Evolutionary conservation across 1,140 invertebrate genomes (phyloP).

Genomic region (Venustaconcha ellipsiformis): DNA sequence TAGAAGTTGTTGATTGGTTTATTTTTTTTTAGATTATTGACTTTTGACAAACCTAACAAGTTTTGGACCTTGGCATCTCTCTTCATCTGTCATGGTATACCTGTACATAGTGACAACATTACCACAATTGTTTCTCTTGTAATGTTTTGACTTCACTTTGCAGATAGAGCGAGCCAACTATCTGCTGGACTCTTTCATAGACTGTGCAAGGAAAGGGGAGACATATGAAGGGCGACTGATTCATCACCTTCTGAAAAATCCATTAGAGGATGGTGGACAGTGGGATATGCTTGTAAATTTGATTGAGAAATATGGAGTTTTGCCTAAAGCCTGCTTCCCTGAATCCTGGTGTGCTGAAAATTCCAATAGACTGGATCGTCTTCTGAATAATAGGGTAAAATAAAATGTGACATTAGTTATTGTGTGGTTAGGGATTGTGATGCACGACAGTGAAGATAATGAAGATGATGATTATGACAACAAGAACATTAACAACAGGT

Average conservation of each 20-base stretch:
- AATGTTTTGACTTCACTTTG: constrained; percentile 32
- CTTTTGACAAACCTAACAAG: too few species aligned
- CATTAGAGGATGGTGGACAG: constrained; percentile 88
- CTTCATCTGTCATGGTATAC: background rate
- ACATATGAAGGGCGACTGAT: constrained; percentile 82
- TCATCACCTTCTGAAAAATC: constrained; percentile 83
- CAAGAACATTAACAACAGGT: too few species aligned
- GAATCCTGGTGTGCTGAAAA: constrained; percentile 84
- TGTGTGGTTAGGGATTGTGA: too few species aligned
- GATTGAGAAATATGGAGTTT: constrained; percentile 86
- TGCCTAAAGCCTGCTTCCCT: constrained; percentile 89
- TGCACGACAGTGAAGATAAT: too few species aligned
- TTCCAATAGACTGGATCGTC: constrained; percentile 79
- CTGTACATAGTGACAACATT: background rate
- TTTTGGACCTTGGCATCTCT: background rate
- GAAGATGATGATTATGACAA: too few species aligned
- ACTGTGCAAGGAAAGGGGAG: constrained; percentile 81
- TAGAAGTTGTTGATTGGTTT: too few species aligned
- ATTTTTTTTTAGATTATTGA: too few species aligned
- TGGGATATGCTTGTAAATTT: constrained; percentile 93
- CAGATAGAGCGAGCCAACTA: constrained; percentile 87
- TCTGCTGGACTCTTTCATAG: constrained; percentile 85
- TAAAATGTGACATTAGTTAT: too few species aligned
- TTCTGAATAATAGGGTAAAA: constrained; percentile 83
- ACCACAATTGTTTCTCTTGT: background rate